These are phyloP conservation scores for Polypedilum pembai DNA, from an alignment of 1,140 invertebrate species.

Conservation along the genomic window DNA sequence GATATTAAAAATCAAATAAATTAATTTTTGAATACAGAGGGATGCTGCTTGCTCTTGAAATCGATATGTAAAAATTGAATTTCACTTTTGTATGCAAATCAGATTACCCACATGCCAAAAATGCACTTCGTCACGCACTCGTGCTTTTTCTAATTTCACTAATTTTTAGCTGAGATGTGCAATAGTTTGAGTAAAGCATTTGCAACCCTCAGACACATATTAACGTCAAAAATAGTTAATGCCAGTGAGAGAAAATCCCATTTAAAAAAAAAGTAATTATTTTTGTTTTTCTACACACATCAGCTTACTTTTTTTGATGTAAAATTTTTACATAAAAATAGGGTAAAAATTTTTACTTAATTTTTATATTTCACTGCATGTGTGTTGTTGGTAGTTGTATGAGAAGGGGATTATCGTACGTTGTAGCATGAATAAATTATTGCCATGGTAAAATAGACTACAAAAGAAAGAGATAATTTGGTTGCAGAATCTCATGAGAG, in stretches of 20 bases:
- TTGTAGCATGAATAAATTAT: too few relatives aligned
- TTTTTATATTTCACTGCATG: too few relatives aligned
- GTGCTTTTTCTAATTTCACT: conserved; percentile 10
- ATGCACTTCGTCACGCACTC: conserved; percentile 4
- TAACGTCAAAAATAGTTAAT: conserved; percentile 16
- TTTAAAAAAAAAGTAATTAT: conserved; percentile 28
- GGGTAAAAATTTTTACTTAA: background rate
- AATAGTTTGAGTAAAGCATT: background rate
- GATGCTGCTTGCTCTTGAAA: conserved; percentile 8
- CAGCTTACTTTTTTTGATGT: background rate
- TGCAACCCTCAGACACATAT: background rate
- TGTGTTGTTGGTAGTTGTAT: too few relatives aligned
- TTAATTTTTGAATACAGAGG: background rate
- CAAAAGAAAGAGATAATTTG: too few relatives aligned
- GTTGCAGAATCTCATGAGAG: too few relatives aligned
- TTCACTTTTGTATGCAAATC: conserved; percentile 7
- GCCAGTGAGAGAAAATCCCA: conserved; percentile 20
- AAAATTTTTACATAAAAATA: conserved; percentile 28
- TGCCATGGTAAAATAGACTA: too few relatives aligned
- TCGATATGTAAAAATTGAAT: background rate
- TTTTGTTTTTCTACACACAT: conserved; percentile 15
- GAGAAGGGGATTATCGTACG: too few relatives aligned
- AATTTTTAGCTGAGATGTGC: conserved; percentile 9
- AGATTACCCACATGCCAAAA: conserved; percentile 4
- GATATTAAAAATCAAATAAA: background rate